Percentiles rank a stretch among this genome's conserved stretches.
Evolutionary conservation across 2,888 invertebrate genomes (phyloP).

Genomic region (Emmelina monodactyla): DNA sequence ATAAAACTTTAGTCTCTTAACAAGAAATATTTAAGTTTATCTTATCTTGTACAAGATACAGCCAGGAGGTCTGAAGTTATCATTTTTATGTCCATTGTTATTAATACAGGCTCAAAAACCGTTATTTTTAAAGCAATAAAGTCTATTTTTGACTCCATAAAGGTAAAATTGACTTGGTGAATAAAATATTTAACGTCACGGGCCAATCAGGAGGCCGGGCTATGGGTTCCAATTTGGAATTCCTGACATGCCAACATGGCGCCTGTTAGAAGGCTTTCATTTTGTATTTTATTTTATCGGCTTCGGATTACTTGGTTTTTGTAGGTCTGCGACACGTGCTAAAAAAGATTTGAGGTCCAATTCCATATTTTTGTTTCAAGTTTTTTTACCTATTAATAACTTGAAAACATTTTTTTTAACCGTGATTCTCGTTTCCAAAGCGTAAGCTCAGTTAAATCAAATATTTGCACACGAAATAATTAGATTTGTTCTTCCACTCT

Average conservation of each 20-base stretch:
- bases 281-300: not conserved
- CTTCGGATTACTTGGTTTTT: too few relatives aligned
- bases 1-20: too few relatives aligned
- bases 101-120: not conserved
- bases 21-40: constrained; percentile 14
- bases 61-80: constrained; percentile 8
- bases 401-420: too few relatives aligned
- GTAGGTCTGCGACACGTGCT: too few relatives aligned
- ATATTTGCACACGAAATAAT: too few relatives aligned
- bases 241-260: not conserved
- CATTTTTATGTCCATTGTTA: constrained; percentile 22
- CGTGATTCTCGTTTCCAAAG: too few relatives aligned
- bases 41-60: constrained; percentile 9
- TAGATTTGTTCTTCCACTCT: too few relatives aligned
- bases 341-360: too few relatives aligned
- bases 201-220: not conserved
- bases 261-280: not conserved
- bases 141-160: not conserved
- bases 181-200: not conserved
- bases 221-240: not conserved
- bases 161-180: not conserved
- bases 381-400: too few relatives aligned
- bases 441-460: too few relatives aligned
- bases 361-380: too few relatives aligned
- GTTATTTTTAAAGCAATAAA: not conserved